Evolutionary conservation across 2,888 invertebrate genomes (phyloP).

Genomic region (Drosophila nr. perissopoda): DNA sequence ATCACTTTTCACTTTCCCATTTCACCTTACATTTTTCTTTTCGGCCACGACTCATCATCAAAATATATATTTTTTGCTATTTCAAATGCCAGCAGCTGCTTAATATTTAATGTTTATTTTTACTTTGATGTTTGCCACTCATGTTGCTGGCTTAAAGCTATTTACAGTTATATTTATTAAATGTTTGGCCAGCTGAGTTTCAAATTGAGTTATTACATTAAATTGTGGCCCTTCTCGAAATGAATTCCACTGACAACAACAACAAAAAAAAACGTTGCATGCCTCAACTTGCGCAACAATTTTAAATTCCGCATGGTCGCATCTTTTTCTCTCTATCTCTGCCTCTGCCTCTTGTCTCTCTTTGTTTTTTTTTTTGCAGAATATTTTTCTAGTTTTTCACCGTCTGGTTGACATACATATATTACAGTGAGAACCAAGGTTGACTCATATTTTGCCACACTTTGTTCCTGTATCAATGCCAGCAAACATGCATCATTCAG

Average conservation of each 20-base stretch:
- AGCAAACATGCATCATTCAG: conserved; percentile 29
- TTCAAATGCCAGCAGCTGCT: conserved; percentile 36
- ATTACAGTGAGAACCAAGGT: conserved; percentile 53
- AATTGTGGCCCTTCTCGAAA: conserved; percentile 24
- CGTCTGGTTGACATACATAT: conserved; percentile 68
- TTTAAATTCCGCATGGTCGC: conserved; percentile 72
- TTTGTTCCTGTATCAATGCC: conserved; percentile 21
- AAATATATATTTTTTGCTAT: conserved; percentile 26
- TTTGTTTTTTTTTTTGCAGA: conserved; percentile 47
- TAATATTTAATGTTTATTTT: conserved; percentile 65
- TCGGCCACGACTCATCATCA: neutral
- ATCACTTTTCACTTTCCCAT: conserved; percentile 23
- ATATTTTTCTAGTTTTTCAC: conserved; percentile 64
- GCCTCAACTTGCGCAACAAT: conserved; percentile 69
- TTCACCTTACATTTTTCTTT: neutral
- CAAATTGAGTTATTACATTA: conserved; percentile 57
- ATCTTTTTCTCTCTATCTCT: conserved; percentile 28
- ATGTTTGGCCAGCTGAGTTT: conserved; percentile 23
- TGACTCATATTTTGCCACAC: conserved; percentile 57
- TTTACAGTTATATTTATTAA: conserved; percentile 54
- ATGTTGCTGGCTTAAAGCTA: conserved; percentile 35
- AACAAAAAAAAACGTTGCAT: conserved; percentile 46
- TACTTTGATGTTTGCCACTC: conserved; percentile 58
- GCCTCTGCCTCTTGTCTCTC: neutral
- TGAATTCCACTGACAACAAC: conserved; percentile 38